Base-by-base conservation (phyloP, 2,888 invertebrate species). In the Caenorhabditis zanzibari region DNA sequence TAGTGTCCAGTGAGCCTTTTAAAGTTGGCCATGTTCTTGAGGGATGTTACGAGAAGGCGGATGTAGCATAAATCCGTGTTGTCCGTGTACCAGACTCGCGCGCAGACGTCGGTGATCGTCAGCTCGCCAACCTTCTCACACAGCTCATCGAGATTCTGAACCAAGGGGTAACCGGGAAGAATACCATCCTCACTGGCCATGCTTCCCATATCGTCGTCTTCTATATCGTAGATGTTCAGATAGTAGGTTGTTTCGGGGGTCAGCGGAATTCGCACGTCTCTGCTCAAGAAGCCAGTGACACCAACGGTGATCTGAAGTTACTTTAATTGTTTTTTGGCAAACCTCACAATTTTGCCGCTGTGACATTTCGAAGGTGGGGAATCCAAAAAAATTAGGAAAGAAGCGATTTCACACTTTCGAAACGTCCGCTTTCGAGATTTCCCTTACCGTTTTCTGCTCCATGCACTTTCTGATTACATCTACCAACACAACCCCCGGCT, bases 91-190 rank as follows among this genome's bases (percentile, higher is more conserved):
- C 68, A 76, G 41, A 68, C 24, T 35, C 49, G 59, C 0, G 59
- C 38, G 28, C 68, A 69, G 19, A 54, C 26, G 16, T 76, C 68
- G 0, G 52, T 28, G 1, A 76, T 49, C 0, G 68, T 66, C 22
- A 76, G 35, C 26, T 68, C 38, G 3, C 76, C 76, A n/a, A 68
- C 2, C 28, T 64, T 64, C 22, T 82, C 81, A 35, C 81, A 82
- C 2, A 82, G 32, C 28, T 82, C 81, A 49, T 82, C 81, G 10
- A 76, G 16, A 56, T 76, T 76, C 32, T 71, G 64, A 9, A 49
- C 32, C 1, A 72, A 35, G 14, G 24, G 49, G 64, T 76, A 82
- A 5, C 81, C 81, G 16, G 71, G 52, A 32, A 82, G 58, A 22
- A 76, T 19, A 5, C 14, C 41, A 2, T 49, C 52, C 41, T 82